Conservation (phyloP, 2,888 invertebrate genomes). For the Tinea semifulvella region DNA sequence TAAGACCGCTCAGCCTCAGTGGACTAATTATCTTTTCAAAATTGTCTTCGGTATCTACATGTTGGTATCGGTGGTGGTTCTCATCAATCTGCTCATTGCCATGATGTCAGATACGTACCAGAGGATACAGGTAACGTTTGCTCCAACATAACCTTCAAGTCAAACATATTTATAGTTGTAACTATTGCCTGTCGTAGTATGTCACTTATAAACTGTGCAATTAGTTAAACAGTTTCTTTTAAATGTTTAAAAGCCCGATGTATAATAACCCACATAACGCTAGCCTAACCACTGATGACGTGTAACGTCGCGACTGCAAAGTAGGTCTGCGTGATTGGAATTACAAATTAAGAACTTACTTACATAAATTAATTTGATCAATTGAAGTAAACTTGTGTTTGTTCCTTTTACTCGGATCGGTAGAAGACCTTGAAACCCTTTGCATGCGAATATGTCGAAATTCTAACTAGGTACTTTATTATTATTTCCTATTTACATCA, state of each 20-base stretch:
- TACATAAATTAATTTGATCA: slow-evolving; percentile 11
- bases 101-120: slow-evolving; percentile 99
- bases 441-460: background rate
- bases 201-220: no score
- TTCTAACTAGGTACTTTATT: no score
- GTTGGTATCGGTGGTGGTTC: slow-evolving; percentile 98
- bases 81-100: slow-evolving; percentile 99
- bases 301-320: slow-evolving; percentile 9
- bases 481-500: no score
- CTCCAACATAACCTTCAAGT: background rate
- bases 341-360: slow-evolving; percentile 13
- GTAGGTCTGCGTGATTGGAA: slow-evolving; percentile 14
- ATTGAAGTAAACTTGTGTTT: slow-evolving; percentile 4
- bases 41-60: slow-evolving; percentile 93
- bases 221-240: no score
- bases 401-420: slow-evolving; percentile 5
- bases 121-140: slow-evolving; percentile 86
- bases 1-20: slow-evolving; percentile 74
- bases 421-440: slow-evolving; percentile 7
- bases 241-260: no score
- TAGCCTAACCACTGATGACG: background rate
- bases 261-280: no score
- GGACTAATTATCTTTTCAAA: slow-evolving; percentile 90
- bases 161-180: no score
- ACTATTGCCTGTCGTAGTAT: no score